A percentile compares a stretch with the other conserved stretches of the same genome.
phyloP scores from a whole-genome alignment of 2,797 vertebrate species.

The Oreochromis mossambicus region DNA sequence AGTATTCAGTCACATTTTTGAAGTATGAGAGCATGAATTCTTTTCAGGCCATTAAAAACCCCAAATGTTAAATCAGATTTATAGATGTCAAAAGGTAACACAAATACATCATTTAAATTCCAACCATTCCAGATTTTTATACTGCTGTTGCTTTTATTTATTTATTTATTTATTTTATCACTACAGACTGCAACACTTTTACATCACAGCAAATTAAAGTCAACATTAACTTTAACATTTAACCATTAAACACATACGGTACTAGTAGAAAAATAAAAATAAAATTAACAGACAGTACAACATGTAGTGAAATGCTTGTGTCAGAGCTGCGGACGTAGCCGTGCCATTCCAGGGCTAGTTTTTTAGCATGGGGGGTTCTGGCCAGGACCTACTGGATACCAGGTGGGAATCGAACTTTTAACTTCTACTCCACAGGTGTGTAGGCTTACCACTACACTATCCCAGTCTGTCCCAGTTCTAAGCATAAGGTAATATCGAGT shows the following conservation, averaged over 20 bases:
- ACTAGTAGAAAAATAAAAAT: background rate
- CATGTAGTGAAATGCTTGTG: background rate
- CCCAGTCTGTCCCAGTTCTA: background rate
- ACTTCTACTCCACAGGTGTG: background rate
- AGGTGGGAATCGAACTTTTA: background rate
- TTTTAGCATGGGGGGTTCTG: background rate
- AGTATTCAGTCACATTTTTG: background rate
- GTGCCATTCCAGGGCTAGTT: background rate
- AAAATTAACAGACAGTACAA: background rate
- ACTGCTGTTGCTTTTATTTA: background rate
- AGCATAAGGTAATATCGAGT: background rate
- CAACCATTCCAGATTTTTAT: background rate
- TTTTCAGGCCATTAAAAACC: background rate
- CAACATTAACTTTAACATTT: background rate
- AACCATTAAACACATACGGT: background rate
- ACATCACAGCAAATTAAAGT: background rate
- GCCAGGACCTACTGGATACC: background rate
- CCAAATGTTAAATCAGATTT: background rate
- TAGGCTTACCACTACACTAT: background rate
- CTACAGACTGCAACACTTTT: background rate
- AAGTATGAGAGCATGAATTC: background rate
- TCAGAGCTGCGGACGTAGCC: background rate
- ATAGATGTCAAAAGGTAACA: background rate
- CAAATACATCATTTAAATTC: background rate
- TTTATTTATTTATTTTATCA: background rate